Conservation (phyloP, 2,888 invertebrate species). For the Cetonia aurata region DNA sequence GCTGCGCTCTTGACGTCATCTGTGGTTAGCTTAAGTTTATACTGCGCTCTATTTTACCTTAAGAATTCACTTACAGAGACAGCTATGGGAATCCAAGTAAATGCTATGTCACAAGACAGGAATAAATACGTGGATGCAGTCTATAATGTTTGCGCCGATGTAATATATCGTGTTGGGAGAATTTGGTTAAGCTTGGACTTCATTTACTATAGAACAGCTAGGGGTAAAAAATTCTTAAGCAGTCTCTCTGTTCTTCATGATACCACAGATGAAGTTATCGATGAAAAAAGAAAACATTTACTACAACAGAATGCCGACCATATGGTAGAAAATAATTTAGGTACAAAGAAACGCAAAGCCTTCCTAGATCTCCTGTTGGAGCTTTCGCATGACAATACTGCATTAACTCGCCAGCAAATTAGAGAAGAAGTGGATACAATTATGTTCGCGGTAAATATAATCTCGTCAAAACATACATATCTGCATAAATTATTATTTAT, state of each 20-base stretch:
- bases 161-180: background rate
- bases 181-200: constrained; percentile 18
- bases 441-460: constrained; percentile 57
- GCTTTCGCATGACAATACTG: constrained; percentile 49
- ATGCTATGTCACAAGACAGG: constrained; percentile 26
- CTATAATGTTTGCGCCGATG: constrained; percentile 1
- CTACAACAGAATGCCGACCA: background rate
- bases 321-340: constrained; percentile 25
- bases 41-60: background rate
- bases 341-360: constrained; percentile 53
- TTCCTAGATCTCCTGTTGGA: constrained; percentile 58
- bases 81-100: constrained; percentile 41
- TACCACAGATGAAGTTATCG: constrained; percentile 23
- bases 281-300: constrained; percentile 22
- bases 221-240: background rate
- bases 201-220: constrained; percentile 15
- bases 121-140: constrained; percentile 24
- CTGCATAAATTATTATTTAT: background rate
- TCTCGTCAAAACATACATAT: background rate
- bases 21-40: constrained; percentile 38
- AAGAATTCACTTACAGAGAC: constrained; percentile 44
- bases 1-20: constrained; percentile 57
- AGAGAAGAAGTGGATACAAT: constrained; percentile 61
- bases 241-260: constrained; percentile 15
- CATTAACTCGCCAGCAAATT: constrained; percentile 55